A percentile compares a stretch with the other conserved stretches of the same genome.
Evolutionary conservation across 2,888 invertebrate species (phyloP).

Genomic region (Aquatica leii): DNA sequence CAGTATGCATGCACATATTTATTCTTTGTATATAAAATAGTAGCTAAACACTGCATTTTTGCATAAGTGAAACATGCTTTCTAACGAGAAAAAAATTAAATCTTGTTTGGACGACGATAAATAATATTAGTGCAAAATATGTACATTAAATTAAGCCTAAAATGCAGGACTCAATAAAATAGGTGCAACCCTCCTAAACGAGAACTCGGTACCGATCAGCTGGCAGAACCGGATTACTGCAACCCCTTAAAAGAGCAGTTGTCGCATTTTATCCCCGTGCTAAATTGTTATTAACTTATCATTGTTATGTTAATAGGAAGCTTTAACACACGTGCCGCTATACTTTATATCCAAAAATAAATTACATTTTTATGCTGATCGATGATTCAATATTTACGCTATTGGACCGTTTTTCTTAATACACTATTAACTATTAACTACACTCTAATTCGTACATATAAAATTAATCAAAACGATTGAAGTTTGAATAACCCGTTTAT

Average conservation of each 20-base stretch:
- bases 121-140: too few species aligned
- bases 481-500: too few species aligned
- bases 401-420: conserved; percentile 7
- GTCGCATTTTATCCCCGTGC: conserved; percentile 45
- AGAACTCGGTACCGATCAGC: conserved; percentile 27
- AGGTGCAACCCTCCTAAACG: conserved; percentile 27
- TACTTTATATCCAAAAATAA: conserved; percentile 32
- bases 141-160: conserved; percentile 2
- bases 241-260: conserved; percentile 47
- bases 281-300: conserved; percentile 51
- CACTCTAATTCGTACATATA: too few species aligned
- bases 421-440: too few species aligned
- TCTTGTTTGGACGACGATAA: too few species aligned
- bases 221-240: conserved; percentile 33
- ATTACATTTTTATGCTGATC: conserved; percentile 37
- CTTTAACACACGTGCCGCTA: conserved; percentile 43
- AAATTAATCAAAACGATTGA: too few species aligned
- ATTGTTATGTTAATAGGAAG: conserved; percentile 49
- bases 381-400: conserved; percentile 42
- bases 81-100: too few species aligned
- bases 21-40: too few species aligned
- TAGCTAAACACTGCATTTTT: too few species aligned
- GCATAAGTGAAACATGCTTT: too few species aligned
- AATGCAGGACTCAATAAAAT: conserved; percentile 13
- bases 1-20: too few species aligned